phyloP scores from a whole-genome alignment of 2,888 invertebrate genomes.

The Nephrotoma guestfalica region DNA sequence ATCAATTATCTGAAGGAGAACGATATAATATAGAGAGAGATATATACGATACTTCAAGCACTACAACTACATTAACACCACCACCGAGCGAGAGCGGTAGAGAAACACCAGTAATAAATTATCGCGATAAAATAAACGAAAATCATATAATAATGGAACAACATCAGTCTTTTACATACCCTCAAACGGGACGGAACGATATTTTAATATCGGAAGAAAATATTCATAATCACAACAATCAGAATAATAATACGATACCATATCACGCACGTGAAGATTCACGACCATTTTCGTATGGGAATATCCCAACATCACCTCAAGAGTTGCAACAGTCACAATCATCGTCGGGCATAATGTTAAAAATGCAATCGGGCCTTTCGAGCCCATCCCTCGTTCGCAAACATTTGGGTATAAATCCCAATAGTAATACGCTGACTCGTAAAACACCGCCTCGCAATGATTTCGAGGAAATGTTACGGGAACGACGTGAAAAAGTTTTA shows the following conservation, averaged over 20 bases:
- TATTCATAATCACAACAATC: slow-evolving; percentile 4
- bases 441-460: slow-evolving; percentile 28
- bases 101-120: slow-evolving; percentile 14
- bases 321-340: slow-evolving; percentile 9
- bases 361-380: slow-evolving; percentile 56
- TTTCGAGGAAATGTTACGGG: slow-evolving; percentile 31
- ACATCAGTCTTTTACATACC: slow-evolving; percentile 30
- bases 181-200: slow-evolving; percentile 31
- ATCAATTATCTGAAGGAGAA: neutral
- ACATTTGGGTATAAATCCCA: slow-evolving; percentile 40
- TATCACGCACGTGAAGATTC: slow-evolving; percentile 85
- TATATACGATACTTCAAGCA: slow-evolving; percentile 20
- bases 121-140: neutral
- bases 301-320: slow-evolving; percentile 29
- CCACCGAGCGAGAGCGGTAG: slow-evolving; percentile 20
- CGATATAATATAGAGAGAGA: slow-evolving; percentile 10
- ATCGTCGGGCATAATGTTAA: slow-evolving; percentile 37
- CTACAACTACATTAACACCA: slow-evolving; percentile 19
- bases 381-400: slow-evolving; percentile 75
- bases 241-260: slow-evolving; percentile 51
- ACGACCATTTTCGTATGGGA: slow-evolving; percentile 79
- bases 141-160: slow-evolving; percentile 9
- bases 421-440: slow-evolving; percentile 18
- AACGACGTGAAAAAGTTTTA: slow-evolving; percentile 30
- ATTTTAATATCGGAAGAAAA: slow-evolving; percentile 4